Evolutionary conservation across 2,888 invertebrate genomes (phyloP).

Genomic region (Dendrolimus pini): DNA sequence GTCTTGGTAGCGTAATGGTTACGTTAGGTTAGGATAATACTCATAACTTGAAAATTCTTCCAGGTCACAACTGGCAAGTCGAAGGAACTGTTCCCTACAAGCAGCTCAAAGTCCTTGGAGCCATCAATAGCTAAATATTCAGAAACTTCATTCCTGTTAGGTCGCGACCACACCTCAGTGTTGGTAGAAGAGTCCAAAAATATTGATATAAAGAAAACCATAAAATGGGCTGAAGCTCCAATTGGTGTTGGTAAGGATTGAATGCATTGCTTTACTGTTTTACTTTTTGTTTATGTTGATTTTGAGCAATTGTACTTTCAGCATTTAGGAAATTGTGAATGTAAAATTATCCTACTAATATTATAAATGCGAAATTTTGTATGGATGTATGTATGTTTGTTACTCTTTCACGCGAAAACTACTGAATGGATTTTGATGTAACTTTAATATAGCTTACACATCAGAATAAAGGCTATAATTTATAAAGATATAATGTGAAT

Average conservation of each 20-base stretch:
- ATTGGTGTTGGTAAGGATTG: conserved; percentile 76
- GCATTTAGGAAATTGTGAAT: no score
- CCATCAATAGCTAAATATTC: conserved; percentile 89
- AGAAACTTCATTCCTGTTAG: conserved; percentile 86
- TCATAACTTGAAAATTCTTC: neutral
- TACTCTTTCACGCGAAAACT: no score
- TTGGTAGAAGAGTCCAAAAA: conserved; percentile 84
- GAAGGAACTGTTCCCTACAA: conserved; percentile 91
- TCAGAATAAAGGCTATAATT: no score
- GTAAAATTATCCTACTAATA: neutral
- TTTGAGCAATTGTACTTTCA: no score
- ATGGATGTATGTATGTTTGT: no score
- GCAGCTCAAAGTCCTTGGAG: conserved; percentile 85
- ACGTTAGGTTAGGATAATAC: no score
- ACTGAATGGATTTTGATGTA: no score
- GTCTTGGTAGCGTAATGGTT: no score
- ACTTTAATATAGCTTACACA: no score
- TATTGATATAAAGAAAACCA: conserved; percentile 78
- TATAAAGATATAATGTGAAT: no score
- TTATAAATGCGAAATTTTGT: neutral
- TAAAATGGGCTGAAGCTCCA: conserved; percentile 89
- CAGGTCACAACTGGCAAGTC: conserved; percentile 78
- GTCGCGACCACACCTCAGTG: conserved; percentile 91
- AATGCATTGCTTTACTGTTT: no score
- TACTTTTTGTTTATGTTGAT: no score